Conservation (phyloP, 1,140 invertebrate genomes). For the Bradynema listronoti region DNA sequence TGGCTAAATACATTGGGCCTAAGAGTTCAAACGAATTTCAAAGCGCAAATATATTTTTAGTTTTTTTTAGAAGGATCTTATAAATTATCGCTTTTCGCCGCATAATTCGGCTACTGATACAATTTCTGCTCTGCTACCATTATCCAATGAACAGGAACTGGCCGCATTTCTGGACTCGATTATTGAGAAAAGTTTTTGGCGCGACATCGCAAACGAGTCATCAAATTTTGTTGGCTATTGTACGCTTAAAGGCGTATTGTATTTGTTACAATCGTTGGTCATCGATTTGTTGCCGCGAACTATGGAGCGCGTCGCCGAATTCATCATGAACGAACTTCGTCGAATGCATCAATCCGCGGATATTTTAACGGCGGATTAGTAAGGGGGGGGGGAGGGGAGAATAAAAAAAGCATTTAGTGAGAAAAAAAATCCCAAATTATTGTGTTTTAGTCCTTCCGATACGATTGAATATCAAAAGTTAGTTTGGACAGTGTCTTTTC, state of each 20-base stretch:
- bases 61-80: slow-evolving; percentile 18
- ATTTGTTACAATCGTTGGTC: slow-evolving; percentile 43
- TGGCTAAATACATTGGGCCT: no score
- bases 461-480: slow-evolving; percentile 43
- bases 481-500: slow-evolving; percentile 43
- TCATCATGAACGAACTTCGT: slow-evolving; percentile 38
- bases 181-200: slow-evolving; percentile 35
- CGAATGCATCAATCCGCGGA: slow-evolving; percentile 21
- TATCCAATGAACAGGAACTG: not conserved
- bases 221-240: slow-evolving; percentile 40
- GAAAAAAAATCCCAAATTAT: no score
- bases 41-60: no score
- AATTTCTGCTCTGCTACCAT: no score
- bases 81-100: slow-evolving; percentile 22
- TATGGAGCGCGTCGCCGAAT: slow-evolving; percentile 22
- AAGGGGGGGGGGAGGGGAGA: no score
- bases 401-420: no score
- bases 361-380: slow-evolving; percentile 32
- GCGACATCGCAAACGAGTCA: slow-evolving; percentile 1
- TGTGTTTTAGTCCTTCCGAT: slow-evolving; percentile 31
- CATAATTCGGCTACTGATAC: no score
- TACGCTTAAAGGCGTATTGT: slow-evolving; percentile 44
- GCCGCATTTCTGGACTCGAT: slow-evolving; percentile 25
- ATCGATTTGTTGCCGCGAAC: slow-evolving; percentile 23
- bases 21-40: no score